Evolutionary conservation across 2,113 vertebrate genomes (phyloP), one percentile per base, ranked within the genome.

Genomic region (Phycodurus eques): DNA sequence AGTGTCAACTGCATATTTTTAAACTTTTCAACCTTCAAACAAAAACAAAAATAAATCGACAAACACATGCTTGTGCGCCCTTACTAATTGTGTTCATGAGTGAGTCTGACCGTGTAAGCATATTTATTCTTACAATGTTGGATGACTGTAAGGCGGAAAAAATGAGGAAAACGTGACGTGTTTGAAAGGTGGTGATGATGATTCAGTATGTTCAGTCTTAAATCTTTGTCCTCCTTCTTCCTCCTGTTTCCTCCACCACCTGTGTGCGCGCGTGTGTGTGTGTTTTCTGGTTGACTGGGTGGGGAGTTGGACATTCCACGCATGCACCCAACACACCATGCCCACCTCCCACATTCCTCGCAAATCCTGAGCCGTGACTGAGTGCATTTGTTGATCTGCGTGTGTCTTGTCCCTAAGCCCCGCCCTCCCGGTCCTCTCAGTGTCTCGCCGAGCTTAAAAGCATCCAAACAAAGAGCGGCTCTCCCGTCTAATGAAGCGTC

Each of bases 281-380:
- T 56, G 20, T 56, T 59, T 87, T 88, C 88, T 87, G 83, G 67
- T 89, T 89, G 82, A 85, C 43, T 88, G 86, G 83, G 80, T 81
- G 83, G 80, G 43, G 85, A 87, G 77, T 81, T 68, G 72, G 77
- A 88, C 85, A 90, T 90, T 89, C 86, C 88, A 83, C 80, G 72
- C 83, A 81, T 76, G 75, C 78, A 81, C 70, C 70, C 57, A 80
- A 71, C 64, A 80, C 77, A 80, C 77, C n/a, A 51, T 76, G 70
- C 74, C 80, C 79, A 80, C 81, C 83, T 87, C 83, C 80, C 62
- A 88, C 90, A 93, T 93, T 93, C 92, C 90, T 86, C 81, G 88
- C 84, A 77, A 81, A 85, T 87, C 85, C 82, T 92, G 89, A 91
- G 88, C 89, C 90, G 79, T 91, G 87, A 93, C 92, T 93, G 91